Evolutionary conservation across 1,140 invertebrate species (phyloP).

Genomic region (Littorina saxatilis): DNA sequence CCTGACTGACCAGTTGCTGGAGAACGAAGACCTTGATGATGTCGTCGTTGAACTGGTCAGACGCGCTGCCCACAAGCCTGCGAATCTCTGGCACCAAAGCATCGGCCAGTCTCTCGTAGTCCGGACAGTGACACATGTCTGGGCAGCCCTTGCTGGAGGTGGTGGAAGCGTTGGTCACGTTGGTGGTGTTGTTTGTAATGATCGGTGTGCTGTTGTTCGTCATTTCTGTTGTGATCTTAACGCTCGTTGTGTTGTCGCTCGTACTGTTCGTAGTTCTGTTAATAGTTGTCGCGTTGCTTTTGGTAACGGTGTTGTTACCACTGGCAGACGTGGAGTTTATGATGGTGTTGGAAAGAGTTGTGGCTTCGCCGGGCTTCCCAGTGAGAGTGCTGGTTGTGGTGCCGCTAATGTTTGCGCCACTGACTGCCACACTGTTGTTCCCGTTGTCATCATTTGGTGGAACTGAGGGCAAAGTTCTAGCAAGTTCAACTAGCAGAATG

Average conservation of each 20-base stretch:
- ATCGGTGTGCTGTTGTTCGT: background rate
- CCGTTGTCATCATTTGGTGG: background rate
- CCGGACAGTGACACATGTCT: constrained; percentile 16
- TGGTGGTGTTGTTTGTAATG: background rate
- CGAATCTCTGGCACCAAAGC: constrained; percentile 7
- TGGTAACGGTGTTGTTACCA: background rate
- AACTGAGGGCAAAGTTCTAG: no score
- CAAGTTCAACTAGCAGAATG: no score
- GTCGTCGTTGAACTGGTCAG: background rate
- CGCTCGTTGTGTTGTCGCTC: no score
- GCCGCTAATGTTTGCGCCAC: no score
- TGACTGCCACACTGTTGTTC: background rate
- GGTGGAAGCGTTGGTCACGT: no score
- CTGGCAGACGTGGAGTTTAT: no score
- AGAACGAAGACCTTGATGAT: background rate
- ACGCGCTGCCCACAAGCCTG: background rate
- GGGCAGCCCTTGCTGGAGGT: background rate
- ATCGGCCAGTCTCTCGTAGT: background rate
- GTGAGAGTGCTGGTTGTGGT: background rate
- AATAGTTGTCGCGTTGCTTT: no score
- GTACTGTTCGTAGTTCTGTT: no score
- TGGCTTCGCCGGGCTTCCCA: no score
- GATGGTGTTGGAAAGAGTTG: no score
- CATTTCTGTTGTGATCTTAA: no score
- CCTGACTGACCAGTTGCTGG: background rate